Evolutionary conservation across 2,888 invertebrate species (phyloP).

Genomic region (Aelia acuminata): DNA sequence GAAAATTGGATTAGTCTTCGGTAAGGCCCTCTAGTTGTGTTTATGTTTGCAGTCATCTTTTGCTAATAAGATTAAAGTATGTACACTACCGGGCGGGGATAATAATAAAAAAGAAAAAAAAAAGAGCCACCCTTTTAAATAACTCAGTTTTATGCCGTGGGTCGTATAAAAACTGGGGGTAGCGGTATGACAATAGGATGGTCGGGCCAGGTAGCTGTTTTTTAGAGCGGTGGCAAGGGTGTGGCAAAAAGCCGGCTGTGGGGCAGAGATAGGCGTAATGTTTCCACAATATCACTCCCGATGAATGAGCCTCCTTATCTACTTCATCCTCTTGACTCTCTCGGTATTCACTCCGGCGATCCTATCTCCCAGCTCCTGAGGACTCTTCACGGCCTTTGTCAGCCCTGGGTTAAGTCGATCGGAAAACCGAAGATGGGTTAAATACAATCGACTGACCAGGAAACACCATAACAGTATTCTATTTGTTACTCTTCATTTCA

Average conservation of each 20-base stretch:
- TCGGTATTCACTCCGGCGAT: neutral
- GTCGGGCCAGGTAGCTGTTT: constrained; percentile 49
- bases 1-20: constrained; percentile 27
- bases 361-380: constrained; percentile 27
- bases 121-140: constrained; percentile 56
- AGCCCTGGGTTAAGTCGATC: neutral
- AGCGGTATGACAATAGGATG: constrained; percentile 19
- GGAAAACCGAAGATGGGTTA: neutral
- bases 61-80: constrained; percentile 56
- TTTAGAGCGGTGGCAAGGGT: constrained; percentile 28
- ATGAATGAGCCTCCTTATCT: constrained; percentile 50
- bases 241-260: constrained; percentile 39
- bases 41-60: constrained; percentile 55
- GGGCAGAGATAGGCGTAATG: constrained; percentile 51
- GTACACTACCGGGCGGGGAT: neutral
- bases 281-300: constrained; percentile 53
- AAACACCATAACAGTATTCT: neutral
- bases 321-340: constrained; percentile 50
- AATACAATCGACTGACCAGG: neutral
- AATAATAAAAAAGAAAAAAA: constrained; percentile 51
- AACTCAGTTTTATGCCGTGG: constrained; percentile 45
- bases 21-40: constrained; percentile 28
- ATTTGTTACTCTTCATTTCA: no score
- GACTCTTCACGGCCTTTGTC: constrained; percentile 20
- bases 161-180: constrained; percentile 21